These are phyloP conservation scores for Spheniscus mendiculus DNA, from an alignment of 2,113 vertebrate species.

Conservation along the genomic window DNA sequence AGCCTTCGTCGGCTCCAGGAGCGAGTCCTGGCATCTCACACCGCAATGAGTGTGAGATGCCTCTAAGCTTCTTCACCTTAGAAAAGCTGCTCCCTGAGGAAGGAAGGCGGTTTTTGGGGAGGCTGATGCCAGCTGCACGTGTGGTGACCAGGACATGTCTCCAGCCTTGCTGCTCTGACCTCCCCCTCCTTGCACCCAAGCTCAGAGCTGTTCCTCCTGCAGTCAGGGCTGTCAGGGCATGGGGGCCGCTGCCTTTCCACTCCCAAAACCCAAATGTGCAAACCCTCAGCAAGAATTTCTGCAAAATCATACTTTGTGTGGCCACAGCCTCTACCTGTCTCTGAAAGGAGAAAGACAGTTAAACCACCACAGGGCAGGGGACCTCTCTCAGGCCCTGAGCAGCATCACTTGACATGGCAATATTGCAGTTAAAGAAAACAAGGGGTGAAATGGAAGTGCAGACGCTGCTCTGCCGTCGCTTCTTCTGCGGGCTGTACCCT, in stretches of 20 bases:
- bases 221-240: fast-evolving
- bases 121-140: fast-evolving
- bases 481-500: fast-evolving
- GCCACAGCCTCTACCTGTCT: not conserved
- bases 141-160: not conserved
- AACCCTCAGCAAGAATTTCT: not conserved
- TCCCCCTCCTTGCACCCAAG: fast-evolving
- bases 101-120: not conserved
- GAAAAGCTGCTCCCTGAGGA: not conserved
- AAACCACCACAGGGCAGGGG: not conserved
- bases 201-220: not conserved
- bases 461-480: fast-evolving
- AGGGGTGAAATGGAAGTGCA: not conserved
- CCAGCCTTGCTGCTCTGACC: not conserved
- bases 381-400: not conserved
- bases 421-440: not conserved
- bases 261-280: not conserved
- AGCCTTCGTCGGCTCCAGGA: not conserved
- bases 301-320: not conserved
- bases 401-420: not conserved
- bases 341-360: not conserved
- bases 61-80: not conserved
- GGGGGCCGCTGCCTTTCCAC: not conserved
- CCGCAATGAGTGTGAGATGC: not conserved
- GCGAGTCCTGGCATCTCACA: not conserved